Percentiles rank a stretch among this genome's conserved stretches.
Evolutionary conservation across 2,888 invertebrate species (phyloP).

Genomic region (Diaperis boleti): DNA sequence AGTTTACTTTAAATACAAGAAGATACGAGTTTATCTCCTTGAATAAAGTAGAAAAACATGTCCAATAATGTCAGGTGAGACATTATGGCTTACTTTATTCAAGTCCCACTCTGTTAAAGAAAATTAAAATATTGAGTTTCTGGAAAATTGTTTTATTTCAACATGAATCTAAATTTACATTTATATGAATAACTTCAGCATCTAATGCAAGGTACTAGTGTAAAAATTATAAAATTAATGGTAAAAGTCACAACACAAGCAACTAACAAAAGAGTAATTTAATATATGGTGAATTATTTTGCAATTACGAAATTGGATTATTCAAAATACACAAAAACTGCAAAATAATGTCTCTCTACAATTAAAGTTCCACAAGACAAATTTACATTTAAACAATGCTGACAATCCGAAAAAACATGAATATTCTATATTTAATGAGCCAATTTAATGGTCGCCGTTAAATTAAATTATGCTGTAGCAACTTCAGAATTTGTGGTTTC

Average conservation of each 20-base stretch:
- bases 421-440: background rate
- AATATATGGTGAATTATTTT: constrained; percentile 30
- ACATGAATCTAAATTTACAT: constrained; percentile 46
- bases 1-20: constrained; percentile 12
- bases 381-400: constrained; percentile 26
- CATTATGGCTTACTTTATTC: constrained; percentile 9
- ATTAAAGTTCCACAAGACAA: constrained; percentile 32
- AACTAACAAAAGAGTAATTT: constrained; percentile 1
- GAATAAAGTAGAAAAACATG: constrained; percentile 19
- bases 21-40: constrained; percentile 12
- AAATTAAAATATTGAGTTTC: constrained; percentile 34
- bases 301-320: constrained; percentile 23
- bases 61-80: background rate
- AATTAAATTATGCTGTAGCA: constrained; percentile 52
- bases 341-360: constrained; percentile 36
- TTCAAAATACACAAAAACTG: constrained; percentile 32
- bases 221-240: constrained; percentile 25
- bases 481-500: constrained; percentile 56
- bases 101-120: constrained; percentile 7
- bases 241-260: constrained; percentile 28
- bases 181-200: constrained; percentile 38
- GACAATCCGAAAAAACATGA: constrained; percentile 22
- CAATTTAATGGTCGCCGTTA: constrained; percentile 12
- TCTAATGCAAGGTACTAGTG: constrained; percentile 41
- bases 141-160: constrained; percentile 46